A percentile compares a stretch with the other conserved stretches of the same genome.
These are phyloP conservation scores for human (Homo sapiens) DNA, from an alignment of 2,113 vertebrate genomes.

Conservation along the genomic window DNA sequence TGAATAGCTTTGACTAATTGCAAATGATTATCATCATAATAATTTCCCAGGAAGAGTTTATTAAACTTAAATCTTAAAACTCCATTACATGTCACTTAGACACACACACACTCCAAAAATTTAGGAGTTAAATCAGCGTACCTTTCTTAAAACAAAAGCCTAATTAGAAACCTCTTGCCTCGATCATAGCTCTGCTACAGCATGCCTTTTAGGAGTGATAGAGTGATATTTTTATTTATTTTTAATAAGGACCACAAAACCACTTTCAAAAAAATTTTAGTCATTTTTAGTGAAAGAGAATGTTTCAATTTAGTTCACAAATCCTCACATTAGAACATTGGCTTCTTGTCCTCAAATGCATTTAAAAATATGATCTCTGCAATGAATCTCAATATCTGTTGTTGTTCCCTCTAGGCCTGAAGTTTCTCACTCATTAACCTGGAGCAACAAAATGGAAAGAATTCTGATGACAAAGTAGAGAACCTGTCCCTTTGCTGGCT, in stretches of 20 bases:
- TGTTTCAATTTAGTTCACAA: neutral
- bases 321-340: neutral
- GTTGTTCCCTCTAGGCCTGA: neutral
- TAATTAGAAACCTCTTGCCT: neutral
- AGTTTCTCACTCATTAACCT: neutral
- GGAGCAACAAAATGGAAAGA: neutral
- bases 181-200: neutral
- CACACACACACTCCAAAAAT: neutral
- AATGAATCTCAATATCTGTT: neutral
- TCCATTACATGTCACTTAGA: slow-evolving; percentile 26
- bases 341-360: neutral
- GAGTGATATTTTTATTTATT: neutral
- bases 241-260: neutral
- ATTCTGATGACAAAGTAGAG: neutral
- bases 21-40: neutral
- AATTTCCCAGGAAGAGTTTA: slow-evolving; percentile 50
- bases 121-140: slow-evolving; percentile 19
- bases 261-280: neutral
- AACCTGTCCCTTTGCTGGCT: neutral
- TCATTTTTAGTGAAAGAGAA: neutral
- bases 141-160: neutral
- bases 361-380: neutral
- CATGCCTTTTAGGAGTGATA: slow-evolving; percentile 14
- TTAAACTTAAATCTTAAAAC: slow-evolving; percentile 49
- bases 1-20: slow-evolving; percentile 44